phyloP scores from a whole-genome alignment of 2,888 invertebrate genomes.

The Hoplodrina ambigua region DNA sequence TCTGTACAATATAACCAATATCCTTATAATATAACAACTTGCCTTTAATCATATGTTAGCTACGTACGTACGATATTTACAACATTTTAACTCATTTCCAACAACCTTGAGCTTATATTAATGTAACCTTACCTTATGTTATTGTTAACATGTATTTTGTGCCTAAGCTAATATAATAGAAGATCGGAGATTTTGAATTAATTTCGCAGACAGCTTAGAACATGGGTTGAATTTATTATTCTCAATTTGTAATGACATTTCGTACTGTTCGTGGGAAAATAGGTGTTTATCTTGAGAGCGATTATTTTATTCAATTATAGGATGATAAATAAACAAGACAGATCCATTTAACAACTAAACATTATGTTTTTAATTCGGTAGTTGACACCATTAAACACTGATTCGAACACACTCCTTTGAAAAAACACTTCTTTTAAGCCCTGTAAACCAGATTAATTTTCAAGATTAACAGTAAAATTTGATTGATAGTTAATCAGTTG shows the following conservation, averaged over 20 bases:
- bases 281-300: background rate
- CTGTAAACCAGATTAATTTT: too few species aligned
- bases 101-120: conserved; percentile 80
- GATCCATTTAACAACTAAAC: background rate
- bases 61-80: conserved; percentile 71
- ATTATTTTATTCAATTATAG: too few species aligned
- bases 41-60: conserved; percentile 39
- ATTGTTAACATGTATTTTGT: conserved; percentile 29
- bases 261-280: background rate
- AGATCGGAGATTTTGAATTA: conserved; percentile 6
- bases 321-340: background rate
- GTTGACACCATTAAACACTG: too few species aligned
- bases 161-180: conserved; percentile 34
- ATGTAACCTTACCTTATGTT: conserved; percentile 6
- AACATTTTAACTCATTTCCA: conserved; percentile 72
- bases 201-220: background rate
- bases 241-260: background rate
- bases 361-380: too few species aligned
- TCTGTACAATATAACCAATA: conserved; percentile 67
- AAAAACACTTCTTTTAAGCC: too few species aligned
- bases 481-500: too few species aligned
- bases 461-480: too few species aligned
- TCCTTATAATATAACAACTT: conserved; percentile 64
- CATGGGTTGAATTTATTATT: background rate
- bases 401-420: too few species aligned